A percentile compares a stretch with the other conserved stretches of the same genome.
Evolutionary conservation across 2,113 vertebrate genomes (phyloP).

Genomic region (Rattus norvegicus): DNA sequence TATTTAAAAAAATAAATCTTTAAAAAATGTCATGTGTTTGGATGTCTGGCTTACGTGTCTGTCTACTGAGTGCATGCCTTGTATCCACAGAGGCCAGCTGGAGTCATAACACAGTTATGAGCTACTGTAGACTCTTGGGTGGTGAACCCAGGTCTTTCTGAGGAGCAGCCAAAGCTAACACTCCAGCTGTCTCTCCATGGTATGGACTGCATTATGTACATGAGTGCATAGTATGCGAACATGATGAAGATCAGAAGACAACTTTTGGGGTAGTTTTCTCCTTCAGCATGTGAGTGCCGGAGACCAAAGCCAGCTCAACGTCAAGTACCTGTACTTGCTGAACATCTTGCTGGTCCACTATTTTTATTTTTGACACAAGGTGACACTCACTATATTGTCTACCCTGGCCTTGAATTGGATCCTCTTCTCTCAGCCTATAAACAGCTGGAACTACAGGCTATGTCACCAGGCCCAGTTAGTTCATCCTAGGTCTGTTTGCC

Average conservation of each 20-base stretch:
- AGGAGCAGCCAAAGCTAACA: neutral
- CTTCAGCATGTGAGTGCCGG: neutral
- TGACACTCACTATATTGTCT: neutral
- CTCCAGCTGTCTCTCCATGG: neutral
- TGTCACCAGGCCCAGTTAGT: neutral
- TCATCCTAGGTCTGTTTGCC: neutral
- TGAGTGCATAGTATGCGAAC: neutral
- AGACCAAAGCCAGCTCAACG: neutral
- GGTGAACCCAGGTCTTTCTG: neutral
- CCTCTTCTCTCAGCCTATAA: neutral
- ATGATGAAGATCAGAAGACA: neutral
- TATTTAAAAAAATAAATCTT: neutral
- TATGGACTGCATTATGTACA: neutral
- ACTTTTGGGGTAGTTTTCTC: neutral
- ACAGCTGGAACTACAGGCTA: neutral
- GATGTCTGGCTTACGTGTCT: neutral
- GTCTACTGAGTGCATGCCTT: neutral
- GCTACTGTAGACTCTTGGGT: neutral
- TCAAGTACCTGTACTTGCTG: neutral
- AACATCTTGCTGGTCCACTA: neutral
- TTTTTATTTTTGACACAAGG: neutral
- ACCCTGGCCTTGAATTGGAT: neutral
- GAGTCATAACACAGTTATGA: neutral
- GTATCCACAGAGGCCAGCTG: neutral
- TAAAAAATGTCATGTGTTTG: neutral